phyloP scores from a whole-genome alignment of 1,140 invertebrate species.

The Caenorhabditis inopinata region DNA sequence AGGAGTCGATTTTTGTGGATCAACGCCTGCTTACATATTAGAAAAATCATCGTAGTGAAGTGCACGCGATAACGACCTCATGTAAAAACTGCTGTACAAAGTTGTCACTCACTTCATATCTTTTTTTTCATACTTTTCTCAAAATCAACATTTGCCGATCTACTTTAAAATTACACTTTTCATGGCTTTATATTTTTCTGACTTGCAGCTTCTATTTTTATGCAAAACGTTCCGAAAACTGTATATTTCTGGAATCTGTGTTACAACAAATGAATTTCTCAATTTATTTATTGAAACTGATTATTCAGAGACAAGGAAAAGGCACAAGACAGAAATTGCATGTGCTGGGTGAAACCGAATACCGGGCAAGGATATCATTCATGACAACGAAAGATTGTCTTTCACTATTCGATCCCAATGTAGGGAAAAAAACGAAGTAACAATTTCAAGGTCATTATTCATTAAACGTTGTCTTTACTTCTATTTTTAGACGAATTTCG shows the following conservation, averaged over 20 bases:
- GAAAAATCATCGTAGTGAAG: neutral
- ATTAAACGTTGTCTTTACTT: too few relatives aligned
- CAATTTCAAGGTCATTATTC: too few relatives aligned
- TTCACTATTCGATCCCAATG: neutral
- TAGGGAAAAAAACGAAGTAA: neutral
- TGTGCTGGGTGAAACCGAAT: slow-evolving; percentile 25
- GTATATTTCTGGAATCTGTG: too few relatives aligned
- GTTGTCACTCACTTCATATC: neutral
- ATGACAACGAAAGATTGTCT: slow-evolving; percentile 28
- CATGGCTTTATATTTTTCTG: neutral
- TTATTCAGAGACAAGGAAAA: neutral
- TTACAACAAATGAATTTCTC: neutral
- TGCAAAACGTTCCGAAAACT: too few relatives aligned
- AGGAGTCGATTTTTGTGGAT: neutral
- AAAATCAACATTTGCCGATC: neutral
- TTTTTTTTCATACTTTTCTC: neutral
- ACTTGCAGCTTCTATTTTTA: too few relatives aligned
- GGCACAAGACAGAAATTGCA: neutral
- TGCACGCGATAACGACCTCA: too few relatives aligned
- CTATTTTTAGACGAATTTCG: too few relatives aligned
- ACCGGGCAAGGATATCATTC: slow-evolving; percentile 23
- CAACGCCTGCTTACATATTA: neutral
- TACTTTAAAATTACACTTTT: neutral
- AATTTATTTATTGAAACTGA: neutral
- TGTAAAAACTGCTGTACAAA: slow-evolving; percentile 7